Conservation (phyloP, 2,888 invertebrate genomes). For the Diarsia mendica region DNA sequence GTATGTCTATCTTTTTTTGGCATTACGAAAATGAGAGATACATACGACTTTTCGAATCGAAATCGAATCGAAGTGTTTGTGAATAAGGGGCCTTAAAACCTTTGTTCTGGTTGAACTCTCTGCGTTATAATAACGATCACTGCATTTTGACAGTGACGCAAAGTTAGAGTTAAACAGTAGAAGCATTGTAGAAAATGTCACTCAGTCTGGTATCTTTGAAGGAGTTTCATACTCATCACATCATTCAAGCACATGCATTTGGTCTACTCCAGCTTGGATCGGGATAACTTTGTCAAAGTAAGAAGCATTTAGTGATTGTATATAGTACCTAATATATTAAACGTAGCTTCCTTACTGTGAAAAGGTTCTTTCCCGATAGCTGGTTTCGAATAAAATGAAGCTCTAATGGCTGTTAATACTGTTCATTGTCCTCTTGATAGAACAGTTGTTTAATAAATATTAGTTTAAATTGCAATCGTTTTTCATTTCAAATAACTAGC, state of each 20-base stretch:
- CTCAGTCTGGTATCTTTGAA: background rate
- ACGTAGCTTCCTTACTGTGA: background rate
- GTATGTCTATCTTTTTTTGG: too few relatives aligned
- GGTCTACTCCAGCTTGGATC: background rate
- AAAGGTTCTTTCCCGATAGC: slow-evolving; percentile 1
- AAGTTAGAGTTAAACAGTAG: background rate
- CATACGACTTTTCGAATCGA: too few relatives aligned
- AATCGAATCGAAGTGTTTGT: too few relatives aligned
- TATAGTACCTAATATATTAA: background rate
- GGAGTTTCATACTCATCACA: background rate
- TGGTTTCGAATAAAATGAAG: slow-evolving; percentile 14
- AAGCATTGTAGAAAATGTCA: background rate
- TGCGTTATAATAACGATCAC: background rate
- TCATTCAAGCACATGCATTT: background rate
- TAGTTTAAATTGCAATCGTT: slow-evolving; percentile 20
- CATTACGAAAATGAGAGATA: too few relatives aligned
- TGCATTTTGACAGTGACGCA: background rate
- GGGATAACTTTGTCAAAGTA: slow-evolving; percentile 15
- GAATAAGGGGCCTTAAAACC: too few relatives aligned
- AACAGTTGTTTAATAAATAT: slow-evolving; percentile 39
- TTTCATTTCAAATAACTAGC: slow-evolving; percentile 52
- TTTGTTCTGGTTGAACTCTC: background rate
- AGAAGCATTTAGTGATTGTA: background rate
- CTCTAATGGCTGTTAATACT: slow-evolving; percentile 16
- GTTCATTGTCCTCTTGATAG: slow-evolving; percentile 43